Evolutionary conservation across 2,113 vertebrate species (phyloP), one percentile per base, ranked within the genome.

Genomic region (Paramormyrops kingsleyae): DNA sequence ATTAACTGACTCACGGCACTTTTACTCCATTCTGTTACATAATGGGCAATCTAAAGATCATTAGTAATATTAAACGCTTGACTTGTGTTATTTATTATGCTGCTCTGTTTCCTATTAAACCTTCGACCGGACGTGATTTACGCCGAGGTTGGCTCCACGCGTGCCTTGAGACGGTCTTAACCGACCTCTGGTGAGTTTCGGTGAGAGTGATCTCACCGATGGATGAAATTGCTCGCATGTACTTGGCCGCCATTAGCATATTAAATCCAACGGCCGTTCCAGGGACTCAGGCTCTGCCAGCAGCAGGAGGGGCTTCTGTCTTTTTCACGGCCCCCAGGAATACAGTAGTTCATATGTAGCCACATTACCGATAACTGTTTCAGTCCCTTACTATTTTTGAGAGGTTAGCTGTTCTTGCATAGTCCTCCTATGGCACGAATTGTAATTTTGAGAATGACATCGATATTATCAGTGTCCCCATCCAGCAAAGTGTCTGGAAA

Each of bases 21-120:
- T 93, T 94, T 92, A 90, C 94, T 94, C 90, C 93, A 84, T 24
- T 46, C 83, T 84, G 24, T 47, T 84, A 93, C 94, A 93, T 96
- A 94, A 95, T 90, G 91, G 89, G 94, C 93, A 94, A 94, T 94
- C 93, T 95, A 93, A 92, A 95, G 93, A 94, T 91, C 92, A 94
- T 94, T 94, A 95, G 92, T 92, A 93, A 91, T 88, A 89, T 93
- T 89, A 94, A 94, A 95, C 49, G 93, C 91, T 89, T 91, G 94
- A 93, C 88, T 92, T 93, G 92, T 89, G 88, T 92, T 94, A 95
- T 94, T 95, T 94, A 95, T 95, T 94, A 93, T 90, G 90, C 88
- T 0, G 4, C 90, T 92, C 89, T 92, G 90, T 93, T 94, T 95
- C 92, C 89, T 92, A 94, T 94, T 94, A 94, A 95, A 88, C 87